phyloP scores from a whole-genome alignment of 2,797 vertebrate species.

The Clarias fuscus region DNA sequence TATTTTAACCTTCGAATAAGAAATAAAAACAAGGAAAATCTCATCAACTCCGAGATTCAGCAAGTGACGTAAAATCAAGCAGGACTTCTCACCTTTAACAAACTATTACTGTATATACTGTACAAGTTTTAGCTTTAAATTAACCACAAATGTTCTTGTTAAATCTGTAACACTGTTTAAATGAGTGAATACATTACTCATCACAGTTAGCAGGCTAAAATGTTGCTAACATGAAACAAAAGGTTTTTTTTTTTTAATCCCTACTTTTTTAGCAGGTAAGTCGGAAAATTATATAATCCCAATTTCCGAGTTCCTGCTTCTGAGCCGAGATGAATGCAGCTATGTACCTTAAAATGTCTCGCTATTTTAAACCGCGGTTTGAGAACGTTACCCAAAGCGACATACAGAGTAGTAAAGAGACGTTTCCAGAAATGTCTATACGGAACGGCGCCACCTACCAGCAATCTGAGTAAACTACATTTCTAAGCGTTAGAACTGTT shows the following conservation, averaged over 20 bases:
- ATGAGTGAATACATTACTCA: neutral
- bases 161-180: neutral
- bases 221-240: neutral
- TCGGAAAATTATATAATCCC: no score
- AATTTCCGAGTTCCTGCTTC: neutral
- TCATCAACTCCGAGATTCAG: neutral
- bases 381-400: neutral
- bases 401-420: neutral
- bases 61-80: neutral
- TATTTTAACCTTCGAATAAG: neutral
- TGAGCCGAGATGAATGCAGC: neutral
- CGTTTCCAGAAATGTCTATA: slow-evolving; percentile 1
- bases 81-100: neutral
- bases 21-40: neutral
- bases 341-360: neutral
- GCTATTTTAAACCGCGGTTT: neutral
- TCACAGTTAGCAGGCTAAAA: neutral
- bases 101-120: neutral
- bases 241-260: neutral
- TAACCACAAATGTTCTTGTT: neutral
- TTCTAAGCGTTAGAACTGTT: neutral
- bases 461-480: slow-evolving; percentile 4
- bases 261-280: neutral
- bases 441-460: neutral
- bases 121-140: neutral